Base-by-base conservation (phyloP, 2,113 vertebrate species). In the Barbus barbus region DNA sequence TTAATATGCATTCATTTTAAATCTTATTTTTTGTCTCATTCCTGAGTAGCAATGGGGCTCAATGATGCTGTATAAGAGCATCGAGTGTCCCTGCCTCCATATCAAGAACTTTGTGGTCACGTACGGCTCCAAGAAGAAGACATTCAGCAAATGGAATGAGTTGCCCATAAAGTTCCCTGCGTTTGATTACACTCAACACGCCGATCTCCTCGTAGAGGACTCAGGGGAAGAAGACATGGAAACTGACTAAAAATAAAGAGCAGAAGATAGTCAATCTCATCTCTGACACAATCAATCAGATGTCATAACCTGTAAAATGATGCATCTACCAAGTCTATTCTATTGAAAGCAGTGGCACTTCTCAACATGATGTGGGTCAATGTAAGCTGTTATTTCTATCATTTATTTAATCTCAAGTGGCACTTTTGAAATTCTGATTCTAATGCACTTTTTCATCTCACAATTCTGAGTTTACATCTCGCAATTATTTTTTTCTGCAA, bases 31-130 rank as follows among this genome's bases (percentile, higher is more conserved):
- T 76, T 44, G 69, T 81, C 20, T 44, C 1, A 9, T 67, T 84
- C 33, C 26, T 82, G n/a, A 93, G 56, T 91, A 99, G 97, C 79
- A 78, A 38, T 99, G 97, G 98, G 97, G 98, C 83, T 95, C 93
- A 3, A 96, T 97, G 95, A 98, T 98, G 97, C 89, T 96, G 24
- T 93, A 96, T 90, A 94, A 91, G 86, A 93, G 95, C 33, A 93
- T 97, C 71, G 94, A 97, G 44, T 93, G 96, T 33, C 97, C 98
- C 56, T 97, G 95, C 86, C 95, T 99, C 31, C 92, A 95, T 71
- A 96, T 99, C 86, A 96, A 89, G 84, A 95, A 97, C 93, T 97
- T 98, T 91, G 95, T 97, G 46, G 95, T 98, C 61, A 84, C 81
- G 6, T 92, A 94, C 80, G 86, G 88, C 58, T 93, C 91, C 14